Conservation (phyloP, 2,113 vertebrate species). For the Jacana jacana region DNA sequence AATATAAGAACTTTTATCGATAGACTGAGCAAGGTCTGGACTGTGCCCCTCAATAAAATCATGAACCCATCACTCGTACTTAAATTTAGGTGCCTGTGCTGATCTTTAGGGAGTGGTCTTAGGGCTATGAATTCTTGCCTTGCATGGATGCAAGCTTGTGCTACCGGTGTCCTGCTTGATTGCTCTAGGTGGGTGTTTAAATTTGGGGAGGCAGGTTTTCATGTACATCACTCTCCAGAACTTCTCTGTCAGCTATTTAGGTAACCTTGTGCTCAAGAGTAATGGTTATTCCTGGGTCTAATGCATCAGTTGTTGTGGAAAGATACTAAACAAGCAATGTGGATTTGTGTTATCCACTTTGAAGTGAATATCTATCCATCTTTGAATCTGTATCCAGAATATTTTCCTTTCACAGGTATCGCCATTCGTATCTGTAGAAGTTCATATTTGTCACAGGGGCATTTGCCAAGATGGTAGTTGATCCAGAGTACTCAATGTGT, state of each 20-base stretch:
- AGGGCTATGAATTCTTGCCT: background rate
- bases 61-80: fast-evolving
- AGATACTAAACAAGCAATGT: background rate
- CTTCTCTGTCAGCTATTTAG: background rate
- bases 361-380: background rate
- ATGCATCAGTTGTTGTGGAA: background rate
- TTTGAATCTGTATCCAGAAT: background rate
- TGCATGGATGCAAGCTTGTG: background rate
- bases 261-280: background rate
- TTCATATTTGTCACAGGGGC: background rate
- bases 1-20: background rate
- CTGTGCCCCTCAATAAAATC: background rate
- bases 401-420: background rate
- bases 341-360: background rate
- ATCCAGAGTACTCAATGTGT: background rate
- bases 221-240: background rate
- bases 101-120: background rate
- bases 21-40: background rate
- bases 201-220: background rate
- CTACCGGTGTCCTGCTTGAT: background rate
- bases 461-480: background rate
- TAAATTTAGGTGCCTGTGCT: background rate
- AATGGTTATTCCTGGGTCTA: background rate
- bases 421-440: background rate
- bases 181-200: background rate